Base-by-base conservation (phyloP, 2,113 vertebrate species). In the Aspidoscelis tigris region DNA sequence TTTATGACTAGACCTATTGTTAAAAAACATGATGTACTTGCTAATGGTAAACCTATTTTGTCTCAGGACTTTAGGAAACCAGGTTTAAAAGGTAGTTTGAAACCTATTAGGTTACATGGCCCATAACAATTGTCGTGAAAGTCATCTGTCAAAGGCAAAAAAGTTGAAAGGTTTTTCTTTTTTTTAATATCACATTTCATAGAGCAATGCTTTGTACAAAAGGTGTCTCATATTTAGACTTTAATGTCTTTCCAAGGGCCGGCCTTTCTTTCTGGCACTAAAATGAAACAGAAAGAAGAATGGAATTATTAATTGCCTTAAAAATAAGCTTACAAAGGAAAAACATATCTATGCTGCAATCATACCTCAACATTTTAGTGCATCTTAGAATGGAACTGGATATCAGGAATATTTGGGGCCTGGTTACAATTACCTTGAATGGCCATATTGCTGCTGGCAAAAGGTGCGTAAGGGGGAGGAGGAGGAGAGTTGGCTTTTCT, bases 1-100 rank as follows among this genome's bases (percentile, higher is more conserved):
- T 87, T 84, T 77, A 77, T 84, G 91, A 53, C 11, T 6, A 70
- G 1, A 26, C 14, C 74, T 88, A 72, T 14, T 21, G 21, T 81
- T 10, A n/a, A 9, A n/a, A 88, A 76, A 44, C 43, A 24, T 11
- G 4, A 68, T 24, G 69, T 76, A 33, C 33, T 33, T 33, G 33
- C 33, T 33, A 33, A 47, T 88, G 87, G n/a, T 61, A 70, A 83
- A 14, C 80, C 65, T n/a, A 26, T 1, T 64, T 66, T 11, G 33
- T 33, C 11, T 66, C 72, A 61, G 0, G 70, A 41, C 55, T 73
- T 91, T 86, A 11, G 9, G 7, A 1, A 8, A 33, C 4, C 5
- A 2, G 78, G 5, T 50, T 65, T 65, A 18, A 86, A 80, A 79
- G 75, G 16, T 58, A 80, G 14, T 47, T 44, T 88, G 64, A 66